A percentile compares a stretch with the other conserved stretches of the same genome.
Evolutionary conservation across 2,797 vertebrate species (phyloP).

Genomic region (Nannoperca obscura): DNA sequence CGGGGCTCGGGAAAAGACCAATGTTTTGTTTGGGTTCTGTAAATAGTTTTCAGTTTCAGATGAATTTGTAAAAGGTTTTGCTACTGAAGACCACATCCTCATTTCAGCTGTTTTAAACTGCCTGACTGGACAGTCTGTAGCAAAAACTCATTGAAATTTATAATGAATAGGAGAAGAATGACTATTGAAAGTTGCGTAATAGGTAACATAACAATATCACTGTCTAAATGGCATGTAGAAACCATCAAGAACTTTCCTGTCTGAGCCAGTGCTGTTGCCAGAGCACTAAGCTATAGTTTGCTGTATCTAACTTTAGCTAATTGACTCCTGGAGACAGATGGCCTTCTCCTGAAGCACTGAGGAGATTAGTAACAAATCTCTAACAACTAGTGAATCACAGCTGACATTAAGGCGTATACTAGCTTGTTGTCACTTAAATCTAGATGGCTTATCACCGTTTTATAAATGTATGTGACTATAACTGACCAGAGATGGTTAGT

Average conservation of each 20-base stretch:
- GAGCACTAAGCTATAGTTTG: slow-evolving; percentile 40
- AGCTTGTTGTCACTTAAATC: slow-evolving; percentile 23
- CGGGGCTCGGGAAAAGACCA: background rate
- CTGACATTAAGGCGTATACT: slow-evolving; percentile 23
- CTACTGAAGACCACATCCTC: background rate
- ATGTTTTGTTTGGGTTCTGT: background rate
- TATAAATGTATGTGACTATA: background rate
- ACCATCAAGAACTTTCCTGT: background rate
- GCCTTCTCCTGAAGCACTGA: slow-evolving; percentile 55
- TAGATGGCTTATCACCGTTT: slow-evolving; percentile 17
- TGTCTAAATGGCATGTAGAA: background rate
- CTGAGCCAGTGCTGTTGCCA: background rate
- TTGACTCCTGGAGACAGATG: slow-evolving; percentile 71
- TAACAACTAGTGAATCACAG: slow-evolving; percentile 42
- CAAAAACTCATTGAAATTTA: background rate
- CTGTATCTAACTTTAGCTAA: slow-evolving; percentile 69
- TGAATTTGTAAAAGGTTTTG: background rate
- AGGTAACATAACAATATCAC: too few relatives aligned
- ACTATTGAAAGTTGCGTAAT: background rate
- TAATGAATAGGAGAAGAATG: background rate
- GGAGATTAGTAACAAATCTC: slow-evolving; percentile 74
- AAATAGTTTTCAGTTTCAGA: background rate
- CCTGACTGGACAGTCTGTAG: too few relatives aligned
- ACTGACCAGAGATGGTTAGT: background rate
- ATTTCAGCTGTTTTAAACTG: background rate